A percentile compares a stretch with the other conserved stretches of the same genome.
Evolutionary conservation across 1,140 invertebrate species (phyloP).

Genomic region (Neotoxoptera formosana): DNA sequence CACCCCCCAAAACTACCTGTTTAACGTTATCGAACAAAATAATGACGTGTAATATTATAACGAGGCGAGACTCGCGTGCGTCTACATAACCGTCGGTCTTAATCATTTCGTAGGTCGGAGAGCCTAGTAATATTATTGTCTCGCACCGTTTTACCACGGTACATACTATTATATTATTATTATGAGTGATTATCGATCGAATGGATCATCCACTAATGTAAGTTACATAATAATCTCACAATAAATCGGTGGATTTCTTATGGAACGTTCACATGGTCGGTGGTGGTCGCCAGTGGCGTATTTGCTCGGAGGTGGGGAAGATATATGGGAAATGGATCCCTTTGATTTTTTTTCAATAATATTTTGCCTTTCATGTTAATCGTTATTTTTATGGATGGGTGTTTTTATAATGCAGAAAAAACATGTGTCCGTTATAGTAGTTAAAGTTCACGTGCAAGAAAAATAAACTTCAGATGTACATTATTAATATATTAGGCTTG

Average conservation of each 20-base stretch:
- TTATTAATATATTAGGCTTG: background rate
- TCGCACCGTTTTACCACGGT: background rate
- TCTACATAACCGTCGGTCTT: background rate
- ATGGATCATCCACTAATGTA: background rate
- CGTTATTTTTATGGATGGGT: background rate
- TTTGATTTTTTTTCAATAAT: too few relatives aligned
- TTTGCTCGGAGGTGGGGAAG: too few relatives aligned
- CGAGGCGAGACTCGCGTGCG: background rate
- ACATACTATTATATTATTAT: constrained; percentile 14
- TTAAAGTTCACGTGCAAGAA: background rate
- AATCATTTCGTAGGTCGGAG: background rate
- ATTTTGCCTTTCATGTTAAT: background rate
- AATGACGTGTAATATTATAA: background rate
- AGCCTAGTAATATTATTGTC: background rate
- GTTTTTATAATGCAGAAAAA: background rate
- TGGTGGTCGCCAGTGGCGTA: too few relatives aligned
- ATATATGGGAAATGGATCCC: too few relatives aligned
- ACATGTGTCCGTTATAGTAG: too few relatives aligned
- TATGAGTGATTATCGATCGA: background rate
- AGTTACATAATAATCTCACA: background rate
- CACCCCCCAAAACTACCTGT: background rate
- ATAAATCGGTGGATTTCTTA: background rate
- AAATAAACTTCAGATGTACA: background rate
- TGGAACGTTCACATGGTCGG: too few relatives aligned
- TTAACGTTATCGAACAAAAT: background rate